Conservation (phyloP, 2,797 vertebrate species). For the Trematomus bernacchii region DNA sequence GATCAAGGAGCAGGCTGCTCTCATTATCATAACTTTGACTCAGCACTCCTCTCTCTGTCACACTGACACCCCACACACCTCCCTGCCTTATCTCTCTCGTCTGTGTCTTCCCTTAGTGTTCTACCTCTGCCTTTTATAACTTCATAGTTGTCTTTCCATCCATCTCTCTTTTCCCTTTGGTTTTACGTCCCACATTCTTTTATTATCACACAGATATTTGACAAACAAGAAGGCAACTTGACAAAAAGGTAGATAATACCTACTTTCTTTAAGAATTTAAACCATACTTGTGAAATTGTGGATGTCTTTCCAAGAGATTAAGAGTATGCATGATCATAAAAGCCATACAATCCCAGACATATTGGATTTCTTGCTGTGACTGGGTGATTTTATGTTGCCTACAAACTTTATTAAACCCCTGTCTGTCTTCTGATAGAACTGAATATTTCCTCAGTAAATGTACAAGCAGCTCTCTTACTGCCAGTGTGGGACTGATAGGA, state of each 20-base stretch:
- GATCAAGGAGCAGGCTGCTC: slow-evolving; percentile 17
- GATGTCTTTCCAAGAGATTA: background rate
- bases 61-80: slow-evolving; percentile 27
- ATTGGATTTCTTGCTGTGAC: background rate
- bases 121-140: slow-evolving; percentile 15
- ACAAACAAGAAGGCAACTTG: background rate
- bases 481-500: too few relatives aligned
- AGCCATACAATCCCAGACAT: background rate
- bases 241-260: background rate
- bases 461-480: too few relatives aligned
- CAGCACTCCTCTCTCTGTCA: slow-evolving; percentile 49
- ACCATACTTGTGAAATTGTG: background rate
- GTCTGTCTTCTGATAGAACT: background rate
- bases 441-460: background rate
- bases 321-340: background rate
- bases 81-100: slow-evolving; percentile 13
- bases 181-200: too few relatives aligned
- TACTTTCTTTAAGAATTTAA: background rate
- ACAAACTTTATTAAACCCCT: background rate
- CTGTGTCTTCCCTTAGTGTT: slow-evolving; percentile 10
- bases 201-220: background rate
- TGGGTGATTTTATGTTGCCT: too few relatives aligned
- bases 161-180: slow-evolving; percentile 8
- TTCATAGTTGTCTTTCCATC: slow-evolving; percentile 19
- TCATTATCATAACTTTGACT: slow-evolving; percentile 65